A percentile compares a stretch with the other conserved stretches of the same genome.
phyloP scores from a whole-genome alignment of 2,113 vertebrate genomes.

The Tonatia bakeri region DNA sequence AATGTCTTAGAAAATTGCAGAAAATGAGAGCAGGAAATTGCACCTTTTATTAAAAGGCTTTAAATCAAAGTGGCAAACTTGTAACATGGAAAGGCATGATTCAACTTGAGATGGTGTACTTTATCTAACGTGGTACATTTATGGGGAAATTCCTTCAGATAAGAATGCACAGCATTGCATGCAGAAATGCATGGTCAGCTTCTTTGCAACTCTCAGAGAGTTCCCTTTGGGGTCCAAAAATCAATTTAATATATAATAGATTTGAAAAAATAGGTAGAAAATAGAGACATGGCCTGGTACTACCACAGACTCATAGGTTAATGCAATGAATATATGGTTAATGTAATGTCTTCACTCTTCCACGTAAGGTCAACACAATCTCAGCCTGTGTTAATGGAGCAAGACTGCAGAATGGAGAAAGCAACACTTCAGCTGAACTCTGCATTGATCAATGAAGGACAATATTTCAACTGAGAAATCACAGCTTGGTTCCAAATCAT shows the following conservation, averaged over 20 bases:
- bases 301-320: neutral
- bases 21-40: neutral
- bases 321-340: neutral
- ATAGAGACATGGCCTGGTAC: neutral
- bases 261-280: neutral
- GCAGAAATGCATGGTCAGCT: neutral
- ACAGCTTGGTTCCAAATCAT: neutral
- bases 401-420: neutral
- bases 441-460: neutral
- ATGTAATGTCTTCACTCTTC: neutral
- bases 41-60: neutral
- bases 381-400: neutral
- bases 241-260: neutral
- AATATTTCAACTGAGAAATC: neutral
- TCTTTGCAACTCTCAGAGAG: neutral
- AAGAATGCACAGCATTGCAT: neutral
- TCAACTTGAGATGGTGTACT: neutral
- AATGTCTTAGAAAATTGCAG: neutral
- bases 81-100: neutral
- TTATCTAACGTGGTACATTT: neutral
- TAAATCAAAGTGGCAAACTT: neutral
- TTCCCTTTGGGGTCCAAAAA: neutral
- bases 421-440: neutral
- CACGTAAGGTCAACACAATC: neutral
- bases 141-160: neutral